Conservation (phyloP, 2,888 invertebrate genomes). For the Seira ritae region DNA sequence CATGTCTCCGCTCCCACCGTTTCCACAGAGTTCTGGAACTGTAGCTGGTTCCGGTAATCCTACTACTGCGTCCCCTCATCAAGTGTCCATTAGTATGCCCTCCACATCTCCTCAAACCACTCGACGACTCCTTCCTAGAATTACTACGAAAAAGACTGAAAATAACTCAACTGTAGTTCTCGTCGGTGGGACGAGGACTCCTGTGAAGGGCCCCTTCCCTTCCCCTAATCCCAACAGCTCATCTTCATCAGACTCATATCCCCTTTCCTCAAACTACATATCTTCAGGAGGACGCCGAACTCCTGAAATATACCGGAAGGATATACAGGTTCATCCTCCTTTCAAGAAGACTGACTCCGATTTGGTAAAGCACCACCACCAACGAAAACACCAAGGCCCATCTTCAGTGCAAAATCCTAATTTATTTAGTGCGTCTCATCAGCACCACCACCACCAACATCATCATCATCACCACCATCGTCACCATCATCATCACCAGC, state of each 20-base stretch:
- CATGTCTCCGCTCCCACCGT: constrained; percentile 32
- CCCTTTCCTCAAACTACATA: constrained; percentile 33
- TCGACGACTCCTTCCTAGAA: constrained; percentile 52
- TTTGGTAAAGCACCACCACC: neutral
- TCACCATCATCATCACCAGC: neutral
- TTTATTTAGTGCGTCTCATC: neutral
- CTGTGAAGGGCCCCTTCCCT: constrained; percentile 23
- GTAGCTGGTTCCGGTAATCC: neutral
- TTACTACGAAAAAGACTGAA: constrained; percentile 60
- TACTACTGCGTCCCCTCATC: constrained; percentile 31
- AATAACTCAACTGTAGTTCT: constrained; percentile 37
- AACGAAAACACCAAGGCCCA: neutral
- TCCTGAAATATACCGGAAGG: neutral
- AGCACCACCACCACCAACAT: neutral
- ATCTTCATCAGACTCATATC: constrained; percentile 14
- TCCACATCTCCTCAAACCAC: constrained; percentile 48
- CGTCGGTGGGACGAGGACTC: constrained; percentile 44
- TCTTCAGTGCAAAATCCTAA: neutral
- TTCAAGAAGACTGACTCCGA: constrained; percentile 13
- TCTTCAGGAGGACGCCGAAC: constrained; percentile 27
- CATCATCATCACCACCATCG: neutral
- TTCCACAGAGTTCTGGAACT: neutral
- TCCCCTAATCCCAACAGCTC: neutral
- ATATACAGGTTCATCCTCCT: constrained; percentile 14
- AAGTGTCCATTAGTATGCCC: constrained; percentile 49